phyloP scores from a whole-genome alignment of 2,113 vertebrate species.

The Hippocampus guttulatus region DNA sequence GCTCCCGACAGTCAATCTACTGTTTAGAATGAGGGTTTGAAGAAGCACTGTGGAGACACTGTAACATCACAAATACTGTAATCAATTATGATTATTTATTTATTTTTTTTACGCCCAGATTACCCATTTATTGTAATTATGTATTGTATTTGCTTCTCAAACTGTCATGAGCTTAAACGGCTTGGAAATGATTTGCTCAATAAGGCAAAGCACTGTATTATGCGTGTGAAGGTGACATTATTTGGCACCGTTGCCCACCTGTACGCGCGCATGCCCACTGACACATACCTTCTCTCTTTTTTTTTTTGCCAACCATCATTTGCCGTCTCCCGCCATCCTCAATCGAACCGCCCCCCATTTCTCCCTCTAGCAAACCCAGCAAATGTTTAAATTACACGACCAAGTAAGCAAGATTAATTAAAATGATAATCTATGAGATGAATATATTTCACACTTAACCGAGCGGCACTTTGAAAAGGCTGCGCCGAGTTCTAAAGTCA shows the following conservation, averaged over 20 bases:
- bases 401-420: conserved; percentile 80
- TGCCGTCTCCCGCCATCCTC: conserved; percentile 34
- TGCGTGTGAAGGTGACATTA: conserved; percentile 33
- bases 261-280: conserved; percentile 8
- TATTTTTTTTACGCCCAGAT: no score
- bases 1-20: no score
- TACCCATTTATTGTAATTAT: no score
- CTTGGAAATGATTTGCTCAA: conserved; percentile 16
- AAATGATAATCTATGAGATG: conserved; percentile 73
- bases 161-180: conserved; percentile 16
- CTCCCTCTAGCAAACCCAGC: conserved; percentile 58
- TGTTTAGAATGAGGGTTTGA: no score
- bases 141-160: conserved; percentile 1
- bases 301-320: conserved; percentile 33
- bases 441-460: conserved; percentile 67
- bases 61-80: no score
- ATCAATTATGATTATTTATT: no score
- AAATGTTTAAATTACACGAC: conserved; percentile 79
- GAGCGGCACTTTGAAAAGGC: conserved; percentile 59
- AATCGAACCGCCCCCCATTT: conserved; percentile 28
- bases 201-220: conserved; percentile 27
- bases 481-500: conserved; percentile 56
- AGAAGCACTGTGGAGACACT: no score
- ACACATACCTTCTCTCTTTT: conserved; percentile 15
- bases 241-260: conserved; percentile 36